These are phyloP conservation scores for Drosophila percnosoma DNA, from an alignment of 2,888 invertebrate genomes.

Conservation along the genomic window DNA sequence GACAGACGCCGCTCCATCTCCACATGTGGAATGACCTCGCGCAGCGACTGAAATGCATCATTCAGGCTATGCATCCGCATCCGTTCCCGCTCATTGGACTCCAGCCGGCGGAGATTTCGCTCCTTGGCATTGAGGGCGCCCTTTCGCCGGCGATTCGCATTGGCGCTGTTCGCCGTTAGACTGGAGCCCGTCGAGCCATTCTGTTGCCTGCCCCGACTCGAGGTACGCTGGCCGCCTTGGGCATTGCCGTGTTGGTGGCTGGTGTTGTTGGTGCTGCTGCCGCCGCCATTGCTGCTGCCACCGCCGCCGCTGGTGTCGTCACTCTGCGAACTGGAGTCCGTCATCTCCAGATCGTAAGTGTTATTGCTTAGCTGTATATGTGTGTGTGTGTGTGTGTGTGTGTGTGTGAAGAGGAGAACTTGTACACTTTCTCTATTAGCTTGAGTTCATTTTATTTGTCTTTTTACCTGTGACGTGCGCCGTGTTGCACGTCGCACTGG, in stretches of 20 bases:
- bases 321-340: slow-evolving; percentile 85
- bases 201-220: slow-evolving; percentile 80
- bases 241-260: slow-evolving; percentile 43
- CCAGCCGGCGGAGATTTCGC: slow-evolving; percentile 92
- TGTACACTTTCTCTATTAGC: neutral
- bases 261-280: slow-evolving; percentile 73
- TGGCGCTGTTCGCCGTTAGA: slow-evolving; percentile 34
- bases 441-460: neutral
- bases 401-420: neutral
- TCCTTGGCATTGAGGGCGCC: slow-evolving; percentile 93
- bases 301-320: slow-evolving; percentile 85
- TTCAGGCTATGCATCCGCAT: slow-evolving; percentile 97
- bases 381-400: neutral
- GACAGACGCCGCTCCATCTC: slow-evolving; percentile 93
- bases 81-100: slow-evolving; percentile 95
- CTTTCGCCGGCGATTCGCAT: slow-evolving; percentile 88
- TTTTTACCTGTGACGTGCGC: slow-evolving; percentile 81
- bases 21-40: slow-evolving; percentile 94
- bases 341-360: slow-evolving; percentile 85
- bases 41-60: slow-evolving; percentile 94
- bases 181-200: slow-evolving; percentile 13
- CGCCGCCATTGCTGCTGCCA: slow-evolving; percentile 83
- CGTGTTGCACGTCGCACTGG: slow-evolving; percentile 82
- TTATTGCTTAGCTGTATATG: slow-evolving; percentile 80
- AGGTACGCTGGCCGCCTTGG: slow-evolving; percentile 61